Evolutionary conservation across 2,888 invertebrate species (phyloP).

Genomic region (Macrosiphum euphorbiae): DNA sequence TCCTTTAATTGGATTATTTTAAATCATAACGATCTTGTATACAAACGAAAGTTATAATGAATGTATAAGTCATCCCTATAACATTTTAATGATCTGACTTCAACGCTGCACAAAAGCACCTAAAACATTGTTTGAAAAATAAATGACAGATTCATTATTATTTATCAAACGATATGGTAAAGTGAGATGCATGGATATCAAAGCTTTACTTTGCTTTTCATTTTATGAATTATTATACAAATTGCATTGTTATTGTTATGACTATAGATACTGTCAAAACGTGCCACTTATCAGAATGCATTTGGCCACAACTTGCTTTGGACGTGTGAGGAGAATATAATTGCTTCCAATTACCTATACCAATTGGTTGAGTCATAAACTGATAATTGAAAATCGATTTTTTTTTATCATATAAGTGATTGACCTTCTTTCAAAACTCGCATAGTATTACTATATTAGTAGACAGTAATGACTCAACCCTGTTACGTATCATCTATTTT

Average conservation of each 20-base stretch:
- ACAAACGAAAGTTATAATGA: not conserved
- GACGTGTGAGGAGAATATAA: constrained; percentile 9
- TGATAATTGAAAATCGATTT: constrained; percentile 23
- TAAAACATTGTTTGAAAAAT: not conserved
- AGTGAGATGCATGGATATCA: not conserved
- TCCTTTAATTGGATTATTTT: not conserved
- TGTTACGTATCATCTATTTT: constrained; percentile 42
- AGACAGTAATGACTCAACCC: constrained; percentile 47
- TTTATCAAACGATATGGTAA: not conserved
- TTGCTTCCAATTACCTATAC: not conserved
- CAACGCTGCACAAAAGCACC: not conserved
- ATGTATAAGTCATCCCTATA: not conserved
- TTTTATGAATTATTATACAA: not conserved
- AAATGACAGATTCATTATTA: not conserved
- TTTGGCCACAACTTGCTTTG: not conserved
- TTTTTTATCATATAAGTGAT: constrained; percentile 25
- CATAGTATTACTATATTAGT: constrained; percentile 15
- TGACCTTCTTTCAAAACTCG: constrained; percentile 47
- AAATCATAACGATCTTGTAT: not conserved
- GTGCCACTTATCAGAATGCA: not conserved
- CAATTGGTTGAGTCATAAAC: constrained; percentile 32
- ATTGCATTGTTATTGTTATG: constrained; percentile 11
- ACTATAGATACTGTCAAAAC: not conserved
- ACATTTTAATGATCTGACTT: constrained; percentile 2
- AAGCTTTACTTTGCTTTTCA: not conserved